These are phyloP conservation scores for Acipenser oxyrinchus DNA, from an alignment of 2,797 vertebrate genomes.

Conservation along the genomic window DNA sequence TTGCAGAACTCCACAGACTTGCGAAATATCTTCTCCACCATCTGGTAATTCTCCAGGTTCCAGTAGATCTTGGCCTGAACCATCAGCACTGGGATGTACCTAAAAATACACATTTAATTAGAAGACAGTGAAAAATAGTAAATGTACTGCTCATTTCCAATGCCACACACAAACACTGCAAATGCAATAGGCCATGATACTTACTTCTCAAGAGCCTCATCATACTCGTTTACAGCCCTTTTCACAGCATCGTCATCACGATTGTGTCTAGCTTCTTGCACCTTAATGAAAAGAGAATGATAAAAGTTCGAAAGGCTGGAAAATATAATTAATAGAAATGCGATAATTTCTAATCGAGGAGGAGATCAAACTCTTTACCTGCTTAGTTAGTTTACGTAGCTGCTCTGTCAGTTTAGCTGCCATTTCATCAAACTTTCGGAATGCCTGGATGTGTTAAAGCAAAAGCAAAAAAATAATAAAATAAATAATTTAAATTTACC, in stretches of 20 bases:
- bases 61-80: conserved; percentile 95
- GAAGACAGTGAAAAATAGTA: background rate
- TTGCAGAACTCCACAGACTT: conserved; percentile 88
- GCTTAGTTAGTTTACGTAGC: conserved; percentile 74
- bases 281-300: conserved; percentile 29
- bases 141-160: background rate
- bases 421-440: conserved; percentile 81
- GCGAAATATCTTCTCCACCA: conserved; percentile 93
- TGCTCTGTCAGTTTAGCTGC: conserved; percentile 76
- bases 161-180: background rate
- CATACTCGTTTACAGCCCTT: conserved; percentile 75
- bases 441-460: conserved; percentile 53
- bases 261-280: conserved; percentile 70
- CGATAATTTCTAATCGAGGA: background rate
- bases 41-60: conserved; percentile 85
- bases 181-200: conserved; percentile 10
- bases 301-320: background rate
- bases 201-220: conserved; percentile 77
- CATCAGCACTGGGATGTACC: conserved; percentile 87
- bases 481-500: too few relatives aligned
- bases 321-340: too few relatives aligned
- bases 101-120: conserved; percentile 22
- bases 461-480: background rate
- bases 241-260: conserved; percentile 74
- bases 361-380: conserved; percentile 44